A percentile compares a stretch with the other conserved stretches of the same genome.
phyloP scores from a whole-genome alignment of 2,888 invertebrate genomes.

The Eucera pruinosa region DNA sequence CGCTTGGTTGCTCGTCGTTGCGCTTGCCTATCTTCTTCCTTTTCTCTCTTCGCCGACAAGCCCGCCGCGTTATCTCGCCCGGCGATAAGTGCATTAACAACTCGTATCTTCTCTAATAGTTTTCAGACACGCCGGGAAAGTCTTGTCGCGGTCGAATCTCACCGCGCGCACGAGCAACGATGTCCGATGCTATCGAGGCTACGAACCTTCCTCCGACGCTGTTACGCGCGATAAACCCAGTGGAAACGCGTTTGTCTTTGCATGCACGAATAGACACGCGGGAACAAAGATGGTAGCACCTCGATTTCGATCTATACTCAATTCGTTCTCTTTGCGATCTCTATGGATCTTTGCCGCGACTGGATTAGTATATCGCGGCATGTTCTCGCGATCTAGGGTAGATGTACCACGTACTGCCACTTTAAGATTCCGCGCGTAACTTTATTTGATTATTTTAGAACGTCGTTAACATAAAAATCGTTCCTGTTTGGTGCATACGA shows the following conservation, averaged over 20 bases:
- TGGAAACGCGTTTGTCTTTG: constrained; percentile 42
- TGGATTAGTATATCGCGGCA: too few relatives aligned
- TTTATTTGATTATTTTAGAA: too few relatives aligned
- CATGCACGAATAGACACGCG: background rate
- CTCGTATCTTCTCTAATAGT: constrained; percentile 72
- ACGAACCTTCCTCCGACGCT: constrained; percentile 18
- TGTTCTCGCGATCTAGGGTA: too few relatives aligned
- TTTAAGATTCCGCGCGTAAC: too few relatives aligned
- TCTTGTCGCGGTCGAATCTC: constrained; percentile 63
- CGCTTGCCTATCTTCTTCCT: constrained; percentile 63
- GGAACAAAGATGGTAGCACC: background rate
- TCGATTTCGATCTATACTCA: constrained; percentile 2
- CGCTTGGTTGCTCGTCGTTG: constrained; percentile 24
- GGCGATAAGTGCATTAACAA: constrained; percentile 71
- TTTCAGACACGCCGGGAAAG: constrained; percentile 68
- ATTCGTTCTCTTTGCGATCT: too few relatives aligned
- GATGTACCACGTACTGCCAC: too few relatives aligned
- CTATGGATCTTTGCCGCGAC: too few relatives aligned
- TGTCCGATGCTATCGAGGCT: constrained; percentile 53
- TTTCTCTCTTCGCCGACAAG: constrained; percentile 40
- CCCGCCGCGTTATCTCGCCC: constrained; percentile 63
- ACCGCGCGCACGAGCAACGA: constrained; percentile 45
- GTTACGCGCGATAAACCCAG: constrained; percentile 27
- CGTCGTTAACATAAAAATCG: too few relatives aligned
- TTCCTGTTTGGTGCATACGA: too few relatives aligned